Base-by-base conservation (phyloP, 2,888 invertebrate species). In the Philereme transversata region DNA sequence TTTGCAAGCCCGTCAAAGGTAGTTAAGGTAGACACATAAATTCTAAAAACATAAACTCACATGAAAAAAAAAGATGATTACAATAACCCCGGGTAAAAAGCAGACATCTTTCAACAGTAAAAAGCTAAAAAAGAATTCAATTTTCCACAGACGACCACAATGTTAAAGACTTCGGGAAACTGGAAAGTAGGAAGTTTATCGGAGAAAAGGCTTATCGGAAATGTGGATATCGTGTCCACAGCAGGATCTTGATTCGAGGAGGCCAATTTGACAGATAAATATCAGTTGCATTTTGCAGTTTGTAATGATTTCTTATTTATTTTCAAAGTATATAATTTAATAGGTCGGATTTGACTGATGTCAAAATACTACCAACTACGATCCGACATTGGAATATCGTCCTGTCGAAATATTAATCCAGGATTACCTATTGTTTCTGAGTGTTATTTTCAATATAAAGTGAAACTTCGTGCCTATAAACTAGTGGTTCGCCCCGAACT, bases 201-300 rank as follows among this genome's bases (percentile, higher is more conserved):
- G 46, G 47, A 40, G 8, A 40, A 40, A 6, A 54, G 51, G 41
- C 46, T 49, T 63, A 56, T 56, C 56, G 41, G 45, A 36, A 43
- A 55, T 59, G 36, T 45, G 51, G 48, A 52, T 55, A 58, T 59
- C 45, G 33, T 57, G 57, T 63, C 63, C 33, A 34, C 35, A 46
- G 45, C 63, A 63, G 63, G 49, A 63, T 63, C 63, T 59, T 47
- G 63, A 60, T 63, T 52, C 46, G 56, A 48, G 33, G 40, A 52
- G 46, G 43, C 51, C 59, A 49, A 59, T 63, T 57, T 63, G 40
- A 57, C 38, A 59, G 59, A 63, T 63, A 63, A 56, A 38, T 38
- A 44, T 43, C 35, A 11, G 40, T 44, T 58, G 57, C 47, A 47
- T 35, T 45, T 55, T 58, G 38, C 58, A 35, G 58, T 47, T 49